Evolutionary conservation across 2,888 invertebrate species (phyloP).

Genomic region (Apotomis turbidana): DNA sequence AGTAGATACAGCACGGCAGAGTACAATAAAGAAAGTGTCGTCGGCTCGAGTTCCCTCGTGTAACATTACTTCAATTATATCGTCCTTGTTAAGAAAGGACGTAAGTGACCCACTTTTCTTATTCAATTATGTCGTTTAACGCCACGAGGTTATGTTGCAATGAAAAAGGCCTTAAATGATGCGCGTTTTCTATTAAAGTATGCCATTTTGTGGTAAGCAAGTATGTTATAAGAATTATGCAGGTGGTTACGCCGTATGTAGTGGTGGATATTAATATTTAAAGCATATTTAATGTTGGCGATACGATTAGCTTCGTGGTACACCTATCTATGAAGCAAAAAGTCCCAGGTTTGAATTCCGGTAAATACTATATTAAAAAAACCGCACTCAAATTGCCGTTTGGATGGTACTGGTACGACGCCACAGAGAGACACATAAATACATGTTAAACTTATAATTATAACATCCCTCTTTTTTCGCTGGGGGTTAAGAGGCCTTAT

Average conservation of each 20-base stretch:
- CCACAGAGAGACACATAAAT: no score
- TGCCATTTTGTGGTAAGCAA: not conserved
- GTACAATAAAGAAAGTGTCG: conserved; percentile 51
- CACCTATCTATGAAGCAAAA: no score
- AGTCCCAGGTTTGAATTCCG: no score
- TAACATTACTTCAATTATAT: conserved; percentile 60
- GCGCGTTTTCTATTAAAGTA: not conserved
- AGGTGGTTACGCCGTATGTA: conserved; percentile 28
- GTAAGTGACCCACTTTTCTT: not conserved
- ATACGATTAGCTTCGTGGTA: no score
- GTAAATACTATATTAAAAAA: no score
- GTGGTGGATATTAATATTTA: not conserved
- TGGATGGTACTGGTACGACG: no score
- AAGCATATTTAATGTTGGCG: not conserved
- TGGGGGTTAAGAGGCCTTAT: no score
- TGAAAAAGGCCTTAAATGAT: conserved; percentile 3
- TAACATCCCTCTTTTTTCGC: no score
- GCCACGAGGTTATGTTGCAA: not conserved
- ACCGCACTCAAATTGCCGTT: no score
- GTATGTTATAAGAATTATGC: conserved; percentile 3
- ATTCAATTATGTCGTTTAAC: conserved; percentile 7
- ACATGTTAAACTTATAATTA: no score
- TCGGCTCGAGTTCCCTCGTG: conserved; percentile 54
- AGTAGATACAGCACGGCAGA: conserved; percentile 38
- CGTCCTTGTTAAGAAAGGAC: conserved; percentile 27